Evolutionary conservation across 2,888 invertebrate genomes (phyloP).

Genomic region (Tachystola acroxantha): DNA sequence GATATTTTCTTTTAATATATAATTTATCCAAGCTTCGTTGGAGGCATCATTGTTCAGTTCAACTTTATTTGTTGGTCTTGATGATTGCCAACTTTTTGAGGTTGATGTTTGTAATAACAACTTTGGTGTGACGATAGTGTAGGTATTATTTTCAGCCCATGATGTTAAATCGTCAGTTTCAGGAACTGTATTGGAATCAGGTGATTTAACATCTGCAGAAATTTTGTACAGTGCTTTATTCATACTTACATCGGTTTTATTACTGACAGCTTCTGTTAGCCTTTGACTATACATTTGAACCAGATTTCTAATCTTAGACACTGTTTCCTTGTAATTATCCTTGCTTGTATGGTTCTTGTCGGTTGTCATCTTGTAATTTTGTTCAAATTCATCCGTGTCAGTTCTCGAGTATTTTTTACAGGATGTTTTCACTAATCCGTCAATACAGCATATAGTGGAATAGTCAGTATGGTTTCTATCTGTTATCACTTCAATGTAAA

Average conservation of each 20-base stretch:
- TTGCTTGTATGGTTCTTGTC: background rate
- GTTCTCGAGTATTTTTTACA: conserved; percentile 19
- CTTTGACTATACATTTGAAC: conserved; percentile 34
- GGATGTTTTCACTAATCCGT: conserved; percentile 14
- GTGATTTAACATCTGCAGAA: background rate
- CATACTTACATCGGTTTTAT: background rate
- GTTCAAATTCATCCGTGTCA: conserved; percentile 6
- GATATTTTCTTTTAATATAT: background rate
- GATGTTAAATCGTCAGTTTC: background rate
- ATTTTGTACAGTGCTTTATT: too few relatives aligned
- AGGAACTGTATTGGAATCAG: background rate
- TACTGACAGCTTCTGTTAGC: conserved; percentile 11
- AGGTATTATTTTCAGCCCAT: too few relatives aligned
- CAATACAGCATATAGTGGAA: conserved; percentile 37
- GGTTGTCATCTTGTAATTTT: conserved; percentile 3
- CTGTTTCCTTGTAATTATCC: conserved; percentile 28
- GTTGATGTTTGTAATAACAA: too few relatives aligned
- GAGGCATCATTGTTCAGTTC: background rate
- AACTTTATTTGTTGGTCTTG: background rate
- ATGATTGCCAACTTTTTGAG: background rate
- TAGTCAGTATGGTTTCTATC: conserved; percentile 30
- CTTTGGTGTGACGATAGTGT: too few relatives aligned
- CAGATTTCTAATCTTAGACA: conserved; percentile 35
- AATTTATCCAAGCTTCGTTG: background rate
- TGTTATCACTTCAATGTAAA: conserved; percentile 47